phyloP scores from a whole-genome alignment of 2,888 invertebrate genomes.

The Agrochola lota region DNA sequence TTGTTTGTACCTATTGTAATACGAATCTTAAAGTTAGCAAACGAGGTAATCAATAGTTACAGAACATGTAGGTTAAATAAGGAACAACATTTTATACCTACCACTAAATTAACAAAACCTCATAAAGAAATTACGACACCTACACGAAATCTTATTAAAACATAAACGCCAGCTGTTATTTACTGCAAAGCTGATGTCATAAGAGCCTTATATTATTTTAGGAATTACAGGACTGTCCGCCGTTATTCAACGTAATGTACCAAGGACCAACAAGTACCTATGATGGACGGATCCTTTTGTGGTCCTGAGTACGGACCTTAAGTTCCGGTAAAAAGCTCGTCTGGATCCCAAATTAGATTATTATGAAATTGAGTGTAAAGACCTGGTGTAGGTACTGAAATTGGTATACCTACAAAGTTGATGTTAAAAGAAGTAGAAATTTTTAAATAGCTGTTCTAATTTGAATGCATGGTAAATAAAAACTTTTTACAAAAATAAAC shows the following conservation, averaged over 20 bases:
- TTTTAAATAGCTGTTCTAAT: no score
- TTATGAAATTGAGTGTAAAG: constrained; percentile 4
- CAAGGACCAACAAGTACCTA: constrained; percentile 9
- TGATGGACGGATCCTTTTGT: constrained; percentile 9
- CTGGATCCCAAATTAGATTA: constrained; percentile 1
- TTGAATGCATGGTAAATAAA: background rate
- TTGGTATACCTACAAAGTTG: no score
- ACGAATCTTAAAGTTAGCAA: background rate
- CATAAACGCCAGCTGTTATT: constrained; percentile 56
- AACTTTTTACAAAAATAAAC: no score
- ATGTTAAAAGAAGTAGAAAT: no score
- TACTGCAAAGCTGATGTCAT: constrained; percentile 40
- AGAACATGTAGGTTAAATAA: background rate
- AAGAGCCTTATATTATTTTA: constrained; percentile 31
- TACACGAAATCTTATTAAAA: constrained; percentile 41
- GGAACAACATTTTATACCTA: background rate
- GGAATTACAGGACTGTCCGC: constrained; percentile 9
- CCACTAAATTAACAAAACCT: background rate
- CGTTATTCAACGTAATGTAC: background rate
- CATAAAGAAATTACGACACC: constrained; percentile 24
- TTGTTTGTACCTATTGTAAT: no score
- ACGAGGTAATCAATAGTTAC: background rate
- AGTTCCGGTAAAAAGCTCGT: constrained; percentile 9
- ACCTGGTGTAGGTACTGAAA: no score
- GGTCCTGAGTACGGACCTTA: constrained; percentile 10